These are phyloP conservation scores for Stenchaetothrips biformis DNA, from an alignment of 2,888 invertebrate species.

Conservation along the genomic window DNA sequence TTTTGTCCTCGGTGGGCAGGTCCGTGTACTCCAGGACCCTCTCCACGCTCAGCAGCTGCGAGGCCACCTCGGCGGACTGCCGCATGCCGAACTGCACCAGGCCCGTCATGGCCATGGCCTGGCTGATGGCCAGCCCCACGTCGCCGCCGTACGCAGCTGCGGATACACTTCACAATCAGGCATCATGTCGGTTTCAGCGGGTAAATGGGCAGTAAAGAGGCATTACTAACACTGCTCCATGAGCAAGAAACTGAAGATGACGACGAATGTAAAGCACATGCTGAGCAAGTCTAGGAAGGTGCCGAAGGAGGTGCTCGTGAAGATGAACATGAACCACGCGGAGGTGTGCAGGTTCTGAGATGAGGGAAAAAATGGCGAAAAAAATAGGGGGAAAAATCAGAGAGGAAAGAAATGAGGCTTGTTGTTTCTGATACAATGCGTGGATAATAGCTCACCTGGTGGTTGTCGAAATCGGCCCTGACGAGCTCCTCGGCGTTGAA, in stretches of 20 bases:
- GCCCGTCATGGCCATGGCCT: conserved; percentile 68
- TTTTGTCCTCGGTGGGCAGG: conserved; percentile 56
- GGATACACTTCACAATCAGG: background rate
- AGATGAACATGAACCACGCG: conserved; percentile 62
- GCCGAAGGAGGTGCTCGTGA: conserved; percentile 60
- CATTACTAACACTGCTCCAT: conserved; percentile 43
- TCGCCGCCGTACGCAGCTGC: conserved; percentile 58
- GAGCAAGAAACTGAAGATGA: conserved; percentile 62
- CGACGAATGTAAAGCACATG: conserved; percentile 57
- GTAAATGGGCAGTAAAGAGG: background rate
- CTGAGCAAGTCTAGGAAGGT: conserved; percentile 62
- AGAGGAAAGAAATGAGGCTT: background rate
- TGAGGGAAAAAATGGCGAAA: background rate
- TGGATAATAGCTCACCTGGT: conserved; percentile 44
- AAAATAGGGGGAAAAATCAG: background rate
- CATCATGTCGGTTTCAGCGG: background rate
- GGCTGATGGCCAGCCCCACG: conserved; percentile 72
- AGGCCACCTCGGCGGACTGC: conserved; percentile 81
- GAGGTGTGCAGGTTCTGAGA: conserved; percentile 56
- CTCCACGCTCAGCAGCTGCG: conserved; percentile 86
- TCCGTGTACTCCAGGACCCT: conserved; percentile 76
- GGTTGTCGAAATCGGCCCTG: conserved; percentile 51
- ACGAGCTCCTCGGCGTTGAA: conserved; percentile 64
- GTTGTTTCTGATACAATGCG: background rate
- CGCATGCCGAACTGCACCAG: conserved; percentile 86